These are phyloP conservation scores for Plagodis dolabraria DNA, from an alignment of 2,888 invertebrate species.

Conservation along the genomic window DNA sequence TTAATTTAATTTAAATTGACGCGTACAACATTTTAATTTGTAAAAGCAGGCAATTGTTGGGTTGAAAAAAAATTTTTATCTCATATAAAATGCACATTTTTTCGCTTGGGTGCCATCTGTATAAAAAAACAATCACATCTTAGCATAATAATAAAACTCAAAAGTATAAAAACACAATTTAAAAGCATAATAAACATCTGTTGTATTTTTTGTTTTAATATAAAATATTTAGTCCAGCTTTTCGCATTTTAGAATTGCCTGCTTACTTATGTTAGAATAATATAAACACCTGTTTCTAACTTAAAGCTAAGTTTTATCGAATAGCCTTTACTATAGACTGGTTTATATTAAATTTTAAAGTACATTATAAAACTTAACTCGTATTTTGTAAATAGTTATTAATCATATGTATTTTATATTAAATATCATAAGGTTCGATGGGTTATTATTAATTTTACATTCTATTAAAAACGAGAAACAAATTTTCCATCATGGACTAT, in stretches of 20 bases:
- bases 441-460: conserved; percentile 79
- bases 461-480: conserved; percentile 58
- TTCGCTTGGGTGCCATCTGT: conserved; percentile 72
- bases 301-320: conserved; percentile 73
- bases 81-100: conserved; percentile 64
- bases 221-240: conserved; percentile 25
- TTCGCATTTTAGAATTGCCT: conserved; percentile 67
- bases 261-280: conserved; percentile 61
- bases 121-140: conserved; percentile 42
- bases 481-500: conserved; percentile 68
- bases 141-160: conserved; percentile 72
- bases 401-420: conserved; percentile 85
- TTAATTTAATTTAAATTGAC: conserved; percentile 40
- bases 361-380: conserved; percentile 76
- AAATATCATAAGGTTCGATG: conserved; percentile 82
- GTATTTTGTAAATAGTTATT: conserved; percentile 84
- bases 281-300: conserved; percentile 68
- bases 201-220: conserved; percentile 40
- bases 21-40: conserved; percentile 64
- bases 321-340: conserved; percentile 85
- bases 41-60: conserved; percentile 75
- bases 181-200: conserved; percentile 69
- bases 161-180: conserved; percentile 40
- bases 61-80: conserved; percentile 66
- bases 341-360: conserved; percentile 81